Evolutionary conservation across 2,888 invertebrate species (phyloP), one percentile per base, ranked within the genome.

Genomic region (Anoncus sp.): DNA sequence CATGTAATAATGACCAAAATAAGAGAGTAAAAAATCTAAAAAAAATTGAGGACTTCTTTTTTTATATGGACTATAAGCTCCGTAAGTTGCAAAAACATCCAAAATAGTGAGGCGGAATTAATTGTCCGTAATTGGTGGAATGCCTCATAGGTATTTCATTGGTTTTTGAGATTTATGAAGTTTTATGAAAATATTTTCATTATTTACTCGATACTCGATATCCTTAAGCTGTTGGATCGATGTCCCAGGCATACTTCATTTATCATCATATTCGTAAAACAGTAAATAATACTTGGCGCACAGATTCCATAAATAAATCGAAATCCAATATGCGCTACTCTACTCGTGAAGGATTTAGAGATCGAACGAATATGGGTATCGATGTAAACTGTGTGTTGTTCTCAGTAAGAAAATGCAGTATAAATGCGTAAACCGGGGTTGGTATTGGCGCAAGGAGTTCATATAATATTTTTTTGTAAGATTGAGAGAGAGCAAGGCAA

Each of bases 331-430:
- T 40, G 22, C 7, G 20, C 18, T 45, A 5, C 40, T 14, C 38
- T 55, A 6, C 18, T 14, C 9, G 16, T 6, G 24, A 47, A 55
- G 55, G 35, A 45, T 63, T 63, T 35, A 31, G 18, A 24, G 40
- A 55, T 72, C 63, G 45, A 45, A 51, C 20, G 43, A 53, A 62
- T 24, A 62, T 62, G n/a, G n/a, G 31, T 59, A 62, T 31, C 53
- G 2, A 43, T 47, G 35, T 71, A 62, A 71, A 62, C 40, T 71
- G 62, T 43, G 43, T 43, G 16, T 53, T 43, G 24, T 24, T 27
- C n/a, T 18, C 6, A 31, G 31, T 53, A 31, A 62, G 71, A 71
- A 71, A 71, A 71, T 62, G 43, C 38, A 47, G 47, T 40, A 40
- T 59, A 31, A 70, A 59, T 16, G 57, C 20, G 9, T 20, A 45